Conservation (phyloP, 2,797 vertebrate genomes). For the Hemitrygon akajei region DNA sequence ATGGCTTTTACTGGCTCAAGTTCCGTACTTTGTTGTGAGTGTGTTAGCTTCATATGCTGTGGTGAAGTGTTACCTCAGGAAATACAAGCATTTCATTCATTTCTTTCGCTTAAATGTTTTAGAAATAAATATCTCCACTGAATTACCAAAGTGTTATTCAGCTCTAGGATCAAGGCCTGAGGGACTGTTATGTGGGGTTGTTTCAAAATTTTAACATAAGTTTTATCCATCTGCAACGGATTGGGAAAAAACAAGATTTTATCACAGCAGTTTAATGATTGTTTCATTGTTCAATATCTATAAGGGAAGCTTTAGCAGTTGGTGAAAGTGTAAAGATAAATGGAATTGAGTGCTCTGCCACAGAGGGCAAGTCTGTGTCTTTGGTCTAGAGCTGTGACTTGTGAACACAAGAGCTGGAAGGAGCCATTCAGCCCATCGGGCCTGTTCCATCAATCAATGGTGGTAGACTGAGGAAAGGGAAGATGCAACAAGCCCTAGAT, state of each 20-base stretch:
- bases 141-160: neutral
- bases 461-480: too few species aligned
- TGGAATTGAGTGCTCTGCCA: neutral
- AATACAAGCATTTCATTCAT: neutral
- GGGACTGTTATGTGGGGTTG: neutral
- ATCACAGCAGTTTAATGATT: neutral
- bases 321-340: conserved; percentile 10
- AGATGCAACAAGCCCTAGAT: too few species aligned
- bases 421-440: too few species aligned
- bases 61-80: neutral
- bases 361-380: neutral
- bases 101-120: neutral
- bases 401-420: neutral
- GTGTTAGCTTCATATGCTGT: neutral
- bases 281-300: neutral
- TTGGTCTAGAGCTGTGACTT: neutral
- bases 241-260: neutral
- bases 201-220: neutral
- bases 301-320: neutral
- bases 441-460: too few species aligned
- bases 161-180: neutral
- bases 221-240: neutral
- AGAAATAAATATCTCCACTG: neutral
- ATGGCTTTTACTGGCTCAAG: neutral
- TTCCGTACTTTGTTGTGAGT: neutral